Percentiles rank a stretch among this genome's conserved stretches.
Conservation (phyloP, 23 tunicate species). For the Halocynthia roretzi region DNA sequence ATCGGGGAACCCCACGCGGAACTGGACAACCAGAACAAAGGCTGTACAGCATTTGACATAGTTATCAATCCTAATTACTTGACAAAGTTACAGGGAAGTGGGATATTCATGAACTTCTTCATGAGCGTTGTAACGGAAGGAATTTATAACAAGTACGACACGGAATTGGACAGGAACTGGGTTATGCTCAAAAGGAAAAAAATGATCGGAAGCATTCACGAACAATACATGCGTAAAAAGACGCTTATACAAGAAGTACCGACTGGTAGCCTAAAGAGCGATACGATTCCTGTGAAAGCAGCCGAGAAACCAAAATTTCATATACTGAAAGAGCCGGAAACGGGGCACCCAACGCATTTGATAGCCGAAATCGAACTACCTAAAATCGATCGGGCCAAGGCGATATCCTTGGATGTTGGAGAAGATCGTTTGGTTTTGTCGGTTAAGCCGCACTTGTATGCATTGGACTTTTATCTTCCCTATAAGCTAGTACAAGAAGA, state of each 20-base stretch:
- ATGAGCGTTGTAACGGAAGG: constrained; percentile 94
- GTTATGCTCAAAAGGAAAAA: constrained; percentile 64
- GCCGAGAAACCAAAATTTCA: constrained; percentile 51
- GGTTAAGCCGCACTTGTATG: constrained; percentile 62
- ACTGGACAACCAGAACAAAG: constrained; percentile 64
- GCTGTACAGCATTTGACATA: constrained; percentile 84
- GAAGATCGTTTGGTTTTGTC: constrained; percentile 78
- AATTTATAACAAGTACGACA: constrained; percentile 39
- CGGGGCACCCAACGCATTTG: constrained; percentile 58
- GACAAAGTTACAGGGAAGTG: constrained; percentile 48
- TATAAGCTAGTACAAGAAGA: constrained; percentile 68
- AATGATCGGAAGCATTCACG: constrained; percentile 62
- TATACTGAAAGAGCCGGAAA: constrained; percentile 56
- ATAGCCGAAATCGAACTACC: constrained; percentile 77
- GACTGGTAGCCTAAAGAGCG: not conserved
- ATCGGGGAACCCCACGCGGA: constrained; percentile 87
- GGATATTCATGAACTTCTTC: constrained; percentile 73
- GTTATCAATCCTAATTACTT: constrained; percentile 67
- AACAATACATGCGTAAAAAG: constrained; percentile 66
- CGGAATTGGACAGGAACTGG: constrained; percentile 74
- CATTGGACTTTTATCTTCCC: constrained; percentile 66
- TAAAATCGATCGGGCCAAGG: constrained; percentile 35
- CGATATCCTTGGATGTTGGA: constrained; percentile 73
- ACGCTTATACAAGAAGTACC: constrained; percentile 66
- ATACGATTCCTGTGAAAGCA: not conserved